phyloP scores from a whole-genome alignment of 2,797 vertebrate genomes.

The Allobates femoralis region DNA sequence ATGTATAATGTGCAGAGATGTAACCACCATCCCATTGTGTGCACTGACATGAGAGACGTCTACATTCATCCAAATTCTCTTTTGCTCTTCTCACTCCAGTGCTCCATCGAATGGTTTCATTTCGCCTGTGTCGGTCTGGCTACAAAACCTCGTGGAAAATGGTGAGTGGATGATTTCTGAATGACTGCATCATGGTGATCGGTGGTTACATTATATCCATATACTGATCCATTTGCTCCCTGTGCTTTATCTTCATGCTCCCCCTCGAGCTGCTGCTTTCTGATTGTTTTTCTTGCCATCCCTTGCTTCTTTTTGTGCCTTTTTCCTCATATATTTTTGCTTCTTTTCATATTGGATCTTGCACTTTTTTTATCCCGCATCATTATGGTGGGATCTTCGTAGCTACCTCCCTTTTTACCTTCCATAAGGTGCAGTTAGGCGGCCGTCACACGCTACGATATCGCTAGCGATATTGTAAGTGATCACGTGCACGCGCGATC shows the following conservation, averaged over 20 bases:
- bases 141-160: constrained; percentile 98
- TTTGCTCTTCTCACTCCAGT: constrained; percentile 74
- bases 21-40: neutral
- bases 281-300: constrained; percentile 9
- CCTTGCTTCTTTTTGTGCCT: constrained; percentile 12
- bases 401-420: neutral
- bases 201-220: neutral
- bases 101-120: constrained; percentile 99
- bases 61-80: neutral
- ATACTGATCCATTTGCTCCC: neutral
- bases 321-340: neutral
- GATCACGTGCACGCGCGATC: too few species aligned
- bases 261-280: neutral
- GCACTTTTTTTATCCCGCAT: neutral
- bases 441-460: too few species aligned
- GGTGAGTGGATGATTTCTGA: constrained; percentile 76
- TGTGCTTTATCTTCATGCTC: too few species aligned
- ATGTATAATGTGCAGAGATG: neutral
- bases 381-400: neutral
- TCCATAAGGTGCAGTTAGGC: too few species aligned
- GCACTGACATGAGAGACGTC: neutral
- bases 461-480: too few species aligned
- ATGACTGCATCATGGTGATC: too few species aligned
- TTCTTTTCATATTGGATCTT: neutral
- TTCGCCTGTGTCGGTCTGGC: constrained; percentile 97